phyloP scores from a whole-genome alignment of 2,888 invertebrate genomes.

The Neelides folsomi region DNA sequence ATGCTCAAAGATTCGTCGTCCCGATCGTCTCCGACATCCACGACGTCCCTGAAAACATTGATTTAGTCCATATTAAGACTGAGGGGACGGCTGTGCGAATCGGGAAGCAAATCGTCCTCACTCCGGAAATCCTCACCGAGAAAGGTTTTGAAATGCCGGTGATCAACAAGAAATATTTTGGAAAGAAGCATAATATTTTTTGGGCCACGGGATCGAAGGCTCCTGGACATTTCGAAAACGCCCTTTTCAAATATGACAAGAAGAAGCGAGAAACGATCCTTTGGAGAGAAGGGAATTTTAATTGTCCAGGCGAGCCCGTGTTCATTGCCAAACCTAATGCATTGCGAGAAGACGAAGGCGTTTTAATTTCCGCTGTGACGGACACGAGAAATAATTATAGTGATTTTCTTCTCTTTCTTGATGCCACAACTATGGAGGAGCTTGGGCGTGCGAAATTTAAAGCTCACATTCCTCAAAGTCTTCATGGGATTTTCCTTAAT shows the following conservation, averaged over 20 bases:
- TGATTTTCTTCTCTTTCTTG: slow-evolving; percentile 36
- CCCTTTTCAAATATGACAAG: slow-evolving; percentile 17
- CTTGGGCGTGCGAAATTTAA: slow-evolving; percentile 36
- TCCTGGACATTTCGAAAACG: slow-evolving; percentile 12
- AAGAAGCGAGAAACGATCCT: slow-evolving; percentile 10
- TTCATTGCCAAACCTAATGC: slow-evolving; percentile 9
- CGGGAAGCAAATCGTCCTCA: slow-evolving; percentile 33
- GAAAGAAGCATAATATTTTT: slow-evolving; percentile 39
- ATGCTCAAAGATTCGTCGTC: slow-evolving; percentile 38
- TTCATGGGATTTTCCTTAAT: slow-evolving; percentile 34
- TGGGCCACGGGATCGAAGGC: slow-evolving; percentile 38
- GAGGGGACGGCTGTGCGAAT: slow-evolving; percentile 36
- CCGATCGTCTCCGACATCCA: slow-evolving; percentile 32
- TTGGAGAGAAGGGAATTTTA: slow-evolving; percentile 14
- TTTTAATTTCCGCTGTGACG: slow-evolving; percentile 35
- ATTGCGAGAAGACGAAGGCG: slow-evolving; percentile 40
- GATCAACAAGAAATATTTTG: slow-evolving; percentile 37
- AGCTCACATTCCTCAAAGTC: slow-evolving; percentile 34
- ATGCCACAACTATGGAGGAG: slow-evolving; percentile 38
- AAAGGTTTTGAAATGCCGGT: slow-evolving; percentile 40
- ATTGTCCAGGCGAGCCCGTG: slow-evolving; percentile 14
- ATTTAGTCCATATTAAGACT: slow-evolving; percentile 15
- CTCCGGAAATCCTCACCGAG: slow-evolving; percentile 28
- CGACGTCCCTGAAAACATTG: slow-evolving; percentile 3
- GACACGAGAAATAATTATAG: slow-evolving; percentile 31